A percentile compares a stretch with the other conserved stretches of the same genome.
Conservation (phyloP, 2,113 vertebrate species). For the Stigmatopora nigra region DNA sequence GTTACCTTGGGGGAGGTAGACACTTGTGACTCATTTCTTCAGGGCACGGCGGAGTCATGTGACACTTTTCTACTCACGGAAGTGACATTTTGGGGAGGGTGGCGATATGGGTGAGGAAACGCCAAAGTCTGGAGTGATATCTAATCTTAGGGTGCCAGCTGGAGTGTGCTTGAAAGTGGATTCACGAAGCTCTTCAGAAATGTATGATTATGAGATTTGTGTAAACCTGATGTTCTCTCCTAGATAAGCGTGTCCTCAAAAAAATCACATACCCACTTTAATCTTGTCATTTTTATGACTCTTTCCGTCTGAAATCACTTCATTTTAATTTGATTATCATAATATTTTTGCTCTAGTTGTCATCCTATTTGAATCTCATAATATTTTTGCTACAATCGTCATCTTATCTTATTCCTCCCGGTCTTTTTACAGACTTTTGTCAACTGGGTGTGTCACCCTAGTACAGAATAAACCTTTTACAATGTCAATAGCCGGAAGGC, state of each 20-base stretch:
- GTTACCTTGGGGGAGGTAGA: constrained; percentile 28
- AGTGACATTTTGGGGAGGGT: constrained; percentile 10
- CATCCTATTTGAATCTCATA: no score
- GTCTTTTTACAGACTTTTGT: no score
- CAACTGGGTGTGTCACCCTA: neutral
- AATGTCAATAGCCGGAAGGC: neutral
- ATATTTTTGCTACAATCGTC: no score
- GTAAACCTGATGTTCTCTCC: neutral
- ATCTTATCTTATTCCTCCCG: no score
- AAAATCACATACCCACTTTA: no score
- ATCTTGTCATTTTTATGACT: no score
- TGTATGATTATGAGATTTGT: neutral
- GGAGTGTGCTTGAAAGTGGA: constrained; percentile 4
- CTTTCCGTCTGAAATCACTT: no score
- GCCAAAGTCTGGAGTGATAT: constrained; percentile 20
- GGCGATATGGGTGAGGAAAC: constrained; percentile 11
- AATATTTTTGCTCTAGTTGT: no score
- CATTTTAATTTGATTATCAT: no score
- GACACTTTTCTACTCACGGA: constrained; percentile 30
- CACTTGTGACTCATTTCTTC: constrained; percentile 1
- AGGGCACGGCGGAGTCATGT: constrained; percentile 22
- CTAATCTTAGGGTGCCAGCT: constrained; percentile 14
- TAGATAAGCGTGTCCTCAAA: neutral
- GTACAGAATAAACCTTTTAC: neutral
- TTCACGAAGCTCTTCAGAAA: neutral